phyloP scores from a whole-genome alignment of 2,113 vertebrate species.

The Nansenia antarctica region DNA sequence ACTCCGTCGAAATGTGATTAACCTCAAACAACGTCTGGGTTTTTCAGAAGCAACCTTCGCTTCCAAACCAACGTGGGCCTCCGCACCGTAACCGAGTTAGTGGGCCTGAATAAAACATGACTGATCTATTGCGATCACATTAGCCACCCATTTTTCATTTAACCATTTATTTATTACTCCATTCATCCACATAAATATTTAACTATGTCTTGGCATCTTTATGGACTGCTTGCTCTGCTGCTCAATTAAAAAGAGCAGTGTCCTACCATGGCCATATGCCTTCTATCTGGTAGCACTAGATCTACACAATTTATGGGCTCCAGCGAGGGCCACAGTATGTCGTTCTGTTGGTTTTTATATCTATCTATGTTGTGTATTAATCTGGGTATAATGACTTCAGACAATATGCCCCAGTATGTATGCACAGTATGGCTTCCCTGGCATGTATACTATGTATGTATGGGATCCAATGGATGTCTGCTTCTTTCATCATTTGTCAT shows the following conservation, averaged over 20 bases:
- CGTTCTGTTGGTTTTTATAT: constrained; percentile 53
- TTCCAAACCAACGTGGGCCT: constrained; percentile 36
- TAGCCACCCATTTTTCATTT: constrained; percentile 81
- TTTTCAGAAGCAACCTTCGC: too few species aligned
- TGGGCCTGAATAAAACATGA: constrained; percentile 73
- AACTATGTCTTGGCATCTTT: constrained; percentile 84
- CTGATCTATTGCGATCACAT: constrained; percentile 93
- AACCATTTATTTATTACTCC: constrained; percentile 81
- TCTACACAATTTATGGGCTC: constrained; percentile 73
- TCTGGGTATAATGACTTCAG: constrained; percentile 61
- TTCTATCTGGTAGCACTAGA: constrained; percentile 67
- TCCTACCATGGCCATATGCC: constrained; percentile 79
- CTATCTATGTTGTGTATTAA: constrained; percentile 53
- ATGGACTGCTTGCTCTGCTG: constrained; percentile 80
- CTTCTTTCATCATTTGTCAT: constrained; percentile 27
- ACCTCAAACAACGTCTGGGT: too few species aligned
- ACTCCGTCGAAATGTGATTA: too few species aligned
- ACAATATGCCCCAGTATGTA: constrained; percentile 57
- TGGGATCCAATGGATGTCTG: constrained; percentile 35
- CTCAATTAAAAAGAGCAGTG: constrained; percentile 76
- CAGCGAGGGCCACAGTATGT: constrained; percentile 41
- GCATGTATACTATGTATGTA: constrained; percentile 43
- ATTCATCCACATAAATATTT: constrained; percentile 85
- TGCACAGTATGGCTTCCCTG: constrained; percentile 39
- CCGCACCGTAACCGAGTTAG: constrained; percentile 45